Conservation (phyloP, 2,888 invertebrate genomes). For the Ochropacha duplaris region DNA sequence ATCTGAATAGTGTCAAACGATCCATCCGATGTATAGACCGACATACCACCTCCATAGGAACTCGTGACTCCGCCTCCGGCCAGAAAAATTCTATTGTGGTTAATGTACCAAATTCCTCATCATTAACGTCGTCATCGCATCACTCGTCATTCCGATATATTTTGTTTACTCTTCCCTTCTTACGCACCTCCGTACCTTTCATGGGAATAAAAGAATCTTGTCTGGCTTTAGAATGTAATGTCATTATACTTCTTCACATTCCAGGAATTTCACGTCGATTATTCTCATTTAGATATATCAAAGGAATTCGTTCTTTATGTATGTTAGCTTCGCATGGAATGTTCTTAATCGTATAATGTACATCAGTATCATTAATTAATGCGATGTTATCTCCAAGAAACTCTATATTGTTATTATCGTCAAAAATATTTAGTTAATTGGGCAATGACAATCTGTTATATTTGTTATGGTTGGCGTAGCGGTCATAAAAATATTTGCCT, state of each 20-base stretch:
- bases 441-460: slow-evolving; percentile 36
- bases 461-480: slow-evolving; percentile 48
- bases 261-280: slow-evolving; percentile 61
- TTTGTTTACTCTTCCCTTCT: slow-evolving; percentile 58
- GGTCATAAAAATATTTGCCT: slow-evolving; percentile 44
- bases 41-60: slow-evolving; percentile 54
- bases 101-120: slow-evolving; percentile 78
- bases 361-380: slow-evolving; percentile 42
- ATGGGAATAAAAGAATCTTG: slow-evolving; percentile 45
- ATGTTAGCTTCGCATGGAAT: slow-evolving; percentile 52
- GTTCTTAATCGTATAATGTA: slow-evolving; percentile 42
- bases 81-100: slow-evolving; percentile 80
- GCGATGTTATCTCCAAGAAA: slow-evolving; percentile 36
- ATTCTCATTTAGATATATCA: slow-evolving; percentile 56
- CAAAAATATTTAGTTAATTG: slow-evolving; percentile 30
- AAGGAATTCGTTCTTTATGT: slow-evolving; percentile 49
- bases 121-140: slow-evolving; percentile 66
- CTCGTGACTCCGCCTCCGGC: slow-evolving; percentile 70
- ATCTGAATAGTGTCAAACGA: slow-evolving; percentile 55
- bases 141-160: slow-evolving; percentile 49
- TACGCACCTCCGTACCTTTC: slow-evolving; percentile 41
- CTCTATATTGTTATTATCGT: slow-evolving; percentile 26
- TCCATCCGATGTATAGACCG: slow-evolving; percentile 50
- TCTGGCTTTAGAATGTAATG: slow-evolving; percentile 50
- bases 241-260: slow-evolving; percentile 51